Percentiles rank a stretch among this genome's conserved stretches.
phyloP scores from a whole-genome alignment of 1,140 invertebrate genomes.

The Rhopalosiphum padi region DNA sequence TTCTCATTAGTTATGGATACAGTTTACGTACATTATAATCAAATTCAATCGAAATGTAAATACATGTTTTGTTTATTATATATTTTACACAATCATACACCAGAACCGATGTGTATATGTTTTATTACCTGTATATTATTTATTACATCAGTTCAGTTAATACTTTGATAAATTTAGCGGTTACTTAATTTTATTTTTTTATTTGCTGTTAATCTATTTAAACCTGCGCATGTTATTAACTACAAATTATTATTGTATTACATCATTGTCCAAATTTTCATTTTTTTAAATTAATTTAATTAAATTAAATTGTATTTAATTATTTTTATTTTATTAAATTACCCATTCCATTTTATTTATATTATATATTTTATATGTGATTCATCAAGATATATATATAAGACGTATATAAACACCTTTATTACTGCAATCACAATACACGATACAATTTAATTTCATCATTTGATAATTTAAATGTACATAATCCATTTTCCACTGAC shows the following conservation, averaged over 20 bases:
- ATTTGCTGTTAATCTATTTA: too few species aligned
- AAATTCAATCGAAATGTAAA: not conserved
- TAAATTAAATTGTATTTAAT: not conserved
- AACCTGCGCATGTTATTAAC: not conserved
- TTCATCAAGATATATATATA: not conserved
- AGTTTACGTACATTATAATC: not conserved
- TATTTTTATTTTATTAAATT: not conserved
- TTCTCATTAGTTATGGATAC: not conserved
- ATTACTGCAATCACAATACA: not conserved
- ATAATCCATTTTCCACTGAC: not conserved
- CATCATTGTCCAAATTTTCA: not conserved
- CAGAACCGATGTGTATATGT: not conserved
- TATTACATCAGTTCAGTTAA: not conserved
- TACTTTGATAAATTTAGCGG: not conserved
- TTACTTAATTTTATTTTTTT: not conserved
- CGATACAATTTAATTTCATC: not conserved
- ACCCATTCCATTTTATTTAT: not conserved
- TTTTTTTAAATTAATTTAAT: too few species aligned
- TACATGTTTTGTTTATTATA: not conserved
- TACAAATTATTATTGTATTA: not conserved
- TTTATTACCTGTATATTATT: not conserved
- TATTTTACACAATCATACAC: not conserved
- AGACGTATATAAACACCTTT: too few species aligned
- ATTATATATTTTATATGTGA: not conserved
- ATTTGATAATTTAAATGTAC: not conserved